These are phyloP conservation scores for Lithophane leautieri DNA, from an alignment of 2,888 invertebrate genomes.

Conservation along the genomic window DNA sequence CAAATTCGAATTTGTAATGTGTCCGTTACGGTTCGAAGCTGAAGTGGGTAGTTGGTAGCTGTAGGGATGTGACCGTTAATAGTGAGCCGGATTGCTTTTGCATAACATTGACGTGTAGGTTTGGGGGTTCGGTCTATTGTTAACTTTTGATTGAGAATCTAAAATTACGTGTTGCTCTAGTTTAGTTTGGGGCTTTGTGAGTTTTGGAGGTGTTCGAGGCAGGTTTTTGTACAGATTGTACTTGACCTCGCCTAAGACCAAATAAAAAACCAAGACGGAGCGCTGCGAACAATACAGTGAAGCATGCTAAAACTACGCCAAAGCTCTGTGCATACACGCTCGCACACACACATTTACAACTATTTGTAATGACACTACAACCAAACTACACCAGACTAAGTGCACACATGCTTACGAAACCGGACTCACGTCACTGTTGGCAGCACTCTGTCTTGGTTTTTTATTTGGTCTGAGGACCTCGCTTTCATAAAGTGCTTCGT, in stretches of 20 bases:
- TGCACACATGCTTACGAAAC: too few species aligned
- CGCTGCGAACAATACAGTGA: too few species aligned
- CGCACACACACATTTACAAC: too few species aligned
- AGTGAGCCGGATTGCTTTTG: slow-evolving; percentile 57
- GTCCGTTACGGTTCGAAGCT: slow-evolving; percentile 61
- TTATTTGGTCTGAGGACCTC: too few species aligned
- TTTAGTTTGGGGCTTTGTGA: slow-evolving; percentile 1
- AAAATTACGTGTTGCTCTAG: slow-evolving; percentile 23
- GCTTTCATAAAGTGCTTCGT: background rate
- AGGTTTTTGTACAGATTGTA: background rate
- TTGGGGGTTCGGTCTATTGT: slow-evolving; percentile 17
- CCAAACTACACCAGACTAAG: too few species aligned
- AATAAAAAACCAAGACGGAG: too few species aligned
- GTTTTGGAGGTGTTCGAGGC: background rate
- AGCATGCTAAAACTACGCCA: too few species aligned
- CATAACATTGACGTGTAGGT: slow-evolving; percentile 18
- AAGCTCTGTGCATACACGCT: too few species aligned
- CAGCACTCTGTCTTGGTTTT: too few species aligned
- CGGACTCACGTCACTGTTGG: too few species aligned
- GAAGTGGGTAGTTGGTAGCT: slow-evolving; percentile 35
- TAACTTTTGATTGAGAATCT: slow-evolving; percentile 53
- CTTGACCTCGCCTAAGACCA: too few species aligned
- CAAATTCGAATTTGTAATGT: slow-evolving; percentile 83
- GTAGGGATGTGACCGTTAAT: slow-evolving; percentile 45
- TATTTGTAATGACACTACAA: too few species aligned